Conservation (phyloP, 2,797 vertebrate genomes). For the Erithacus rubecula region DNA sequence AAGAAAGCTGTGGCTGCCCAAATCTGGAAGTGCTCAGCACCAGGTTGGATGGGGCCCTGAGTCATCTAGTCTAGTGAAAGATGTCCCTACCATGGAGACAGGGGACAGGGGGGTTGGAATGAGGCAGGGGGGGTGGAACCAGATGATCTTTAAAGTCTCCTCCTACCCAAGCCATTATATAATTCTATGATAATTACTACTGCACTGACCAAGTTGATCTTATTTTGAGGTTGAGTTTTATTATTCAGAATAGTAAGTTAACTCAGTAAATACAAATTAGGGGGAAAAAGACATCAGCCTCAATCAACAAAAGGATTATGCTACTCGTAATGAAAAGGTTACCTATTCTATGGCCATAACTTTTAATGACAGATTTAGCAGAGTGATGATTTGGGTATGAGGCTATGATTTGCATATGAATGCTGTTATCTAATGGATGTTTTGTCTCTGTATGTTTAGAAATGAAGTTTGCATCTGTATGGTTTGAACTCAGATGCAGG, state of each 20-base stretch:
- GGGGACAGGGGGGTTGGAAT: background rate
- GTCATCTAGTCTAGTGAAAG: background rate
- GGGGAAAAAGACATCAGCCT: background rate
- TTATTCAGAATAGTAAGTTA: background rate
- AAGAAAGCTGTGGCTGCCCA: background rate
- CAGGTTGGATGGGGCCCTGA: background rate
- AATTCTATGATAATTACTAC: background rate
- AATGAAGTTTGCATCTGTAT: background rate
- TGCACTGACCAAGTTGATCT: background rate
- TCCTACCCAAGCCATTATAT: background rate
- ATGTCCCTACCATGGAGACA: background rate
- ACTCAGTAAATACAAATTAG: background rate
- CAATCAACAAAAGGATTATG: background rate
- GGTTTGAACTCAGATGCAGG: background rate
- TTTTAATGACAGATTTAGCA: background rate
- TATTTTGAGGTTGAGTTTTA: constrained; percentile 1
- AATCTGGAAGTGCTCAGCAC: background rate
- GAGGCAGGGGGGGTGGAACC: background rate
- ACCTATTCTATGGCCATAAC: background rate
- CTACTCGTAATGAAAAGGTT: background rate
- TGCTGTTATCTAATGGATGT: background rate
- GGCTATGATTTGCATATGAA: background rate
- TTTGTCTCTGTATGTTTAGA: background rate
- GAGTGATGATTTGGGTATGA: background rate
- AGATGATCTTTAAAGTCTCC: background rate